Base-by-base conservation (phyloP, 1,140 invertebrate genomes). In the Drosophila virilis region DNA sequence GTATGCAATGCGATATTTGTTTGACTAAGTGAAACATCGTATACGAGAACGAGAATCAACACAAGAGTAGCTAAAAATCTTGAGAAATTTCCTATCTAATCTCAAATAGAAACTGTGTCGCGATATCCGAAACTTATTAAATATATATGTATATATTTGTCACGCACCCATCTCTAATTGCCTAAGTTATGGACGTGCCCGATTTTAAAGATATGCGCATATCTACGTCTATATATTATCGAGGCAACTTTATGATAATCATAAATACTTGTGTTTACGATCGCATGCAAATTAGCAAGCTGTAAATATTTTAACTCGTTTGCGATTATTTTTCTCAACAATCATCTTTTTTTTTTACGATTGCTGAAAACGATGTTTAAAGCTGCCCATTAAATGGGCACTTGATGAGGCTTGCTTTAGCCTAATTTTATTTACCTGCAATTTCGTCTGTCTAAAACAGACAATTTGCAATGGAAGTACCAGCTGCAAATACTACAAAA, bases 301-400 rank as follows among this genome's bases (percentile, higher is more conserved):
- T 15, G 40, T 58, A 58, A 58, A 58, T 15, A 32, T 28, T 33
- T 58, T 32, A 13, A 43, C 3, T 15, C 28, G 22, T 33, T 45
- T 40, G 15, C 10, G 9, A 7, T 40, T 22, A 35, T 40, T 40
- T 17, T 9, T 6, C 17, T 4, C 32, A 33, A 15, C 55, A 58
- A 58, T 45, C 40, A 12, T 15, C n/a, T n/a, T 32, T 58, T 58
- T 45, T 58, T 58, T 58, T 58, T 58, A 58, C 38, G 22, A 58
- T n/a, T 10, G 38, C 8, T 9, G 50, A 32, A 42, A 42, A 43
- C 38, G 10, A 28, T 28, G 17, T 2, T 28, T 46, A 17, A 46
- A 22, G 22, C 38, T n/a, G 51, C n/a, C 35, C 15, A 55, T 55
- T 10, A 42, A 40, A 22, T 8, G 12, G 17, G 13, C 10, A 43